phyloP scores from a whole-genome alignment of 2,113 vertebrate species.

The Salvelinus sp. region DNA sequence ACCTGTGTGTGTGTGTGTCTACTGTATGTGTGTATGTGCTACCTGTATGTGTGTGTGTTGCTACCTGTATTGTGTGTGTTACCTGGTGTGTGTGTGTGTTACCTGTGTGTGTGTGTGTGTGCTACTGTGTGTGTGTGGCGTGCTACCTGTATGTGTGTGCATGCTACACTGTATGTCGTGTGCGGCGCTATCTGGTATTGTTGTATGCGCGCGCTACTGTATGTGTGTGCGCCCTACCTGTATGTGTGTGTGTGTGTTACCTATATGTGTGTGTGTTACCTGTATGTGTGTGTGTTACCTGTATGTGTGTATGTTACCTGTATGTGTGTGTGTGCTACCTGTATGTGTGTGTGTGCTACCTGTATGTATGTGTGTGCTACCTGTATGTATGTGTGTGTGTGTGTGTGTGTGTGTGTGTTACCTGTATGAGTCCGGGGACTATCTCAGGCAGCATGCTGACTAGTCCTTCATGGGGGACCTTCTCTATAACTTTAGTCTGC shows the following conservation, averaged over 20 bases:
- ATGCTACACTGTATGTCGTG: conserved; percentile 81
- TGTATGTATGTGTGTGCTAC: conserved; percentile 72
- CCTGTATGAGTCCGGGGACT: conserved; percentile 91
- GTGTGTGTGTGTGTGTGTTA: conserved; percentile 34
- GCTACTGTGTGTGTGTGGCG: background rate
- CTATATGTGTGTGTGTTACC: conserved; percentile 81
- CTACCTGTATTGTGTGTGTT: conserved; percentile 4
- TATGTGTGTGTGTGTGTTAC: conserved; percentile 74
- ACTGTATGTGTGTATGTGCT: conserved; percentile 77
- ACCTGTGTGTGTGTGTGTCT: conserved; percentile 80
- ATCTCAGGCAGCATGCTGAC: conserved; percentile 88
- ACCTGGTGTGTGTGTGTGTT: conserved; percentile 81
- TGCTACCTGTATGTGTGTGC: background rate
- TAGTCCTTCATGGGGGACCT: conserved; percentile 86
- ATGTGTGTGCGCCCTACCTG: conserved; percentile 67
- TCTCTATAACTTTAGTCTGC: conserved; percentile 94
- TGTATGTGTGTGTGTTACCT: conserved; percentile 78
- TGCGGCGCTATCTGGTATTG: too few relatives aligned
- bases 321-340: conserved; percentile 63
- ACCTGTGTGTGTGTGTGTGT: conserved; percentile 79
- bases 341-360: conserved; percentile 79
- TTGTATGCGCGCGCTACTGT: too few relatives aligned
- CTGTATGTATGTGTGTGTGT: conserved; percentile 4
- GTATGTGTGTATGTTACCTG: conserved; percentile 68
- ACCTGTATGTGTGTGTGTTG: background rate